phyloP scores from a whole-genome alignment of 2,113 vertebrate genomes.

The Ploceus nigricollis region DNA sequence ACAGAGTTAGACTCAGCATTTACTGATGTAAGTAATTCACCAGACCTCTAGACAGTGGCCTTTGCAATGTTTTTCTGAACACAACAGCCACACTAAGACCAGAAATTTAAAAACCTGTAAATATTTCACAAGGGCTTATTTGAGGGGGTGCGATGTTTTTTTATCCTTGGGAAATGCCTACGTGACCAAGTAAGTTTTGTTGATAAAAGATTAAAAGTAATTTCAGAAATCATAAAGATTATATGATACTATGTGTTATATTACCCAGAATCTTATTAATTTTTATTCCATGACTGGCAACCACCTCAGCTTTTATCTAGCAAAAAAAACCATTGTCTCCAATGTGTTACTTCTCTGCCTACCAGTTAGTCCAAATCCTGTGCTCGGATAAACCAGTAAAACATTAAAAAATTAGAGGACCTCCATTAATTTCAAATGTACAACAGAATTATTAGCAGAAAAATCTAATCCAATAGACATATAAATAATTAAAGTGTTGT shows the following conservation, averaged over 20 bases:
- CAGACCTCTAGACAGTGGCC: background rate
- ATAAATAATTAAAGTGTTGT: background rate
- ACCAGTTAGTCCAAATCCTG: background rate
- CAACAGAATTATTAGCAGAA: background rate
- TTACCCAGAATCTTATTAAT: background rate
- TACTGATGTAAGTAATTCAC: background rate
- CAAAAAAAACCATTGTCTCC: background rate
- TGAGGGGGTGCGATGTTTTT: accelerated
- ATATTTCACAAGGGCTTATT: background rate
- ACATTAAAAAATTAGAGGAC: background rate
- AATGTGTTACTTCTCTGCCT: background rate
- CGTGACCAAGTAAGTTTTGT: background rate
- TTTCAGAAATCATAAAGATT: background rate
- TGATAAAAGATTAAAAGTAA: background rate
- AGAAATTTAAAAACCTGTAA: background rate
- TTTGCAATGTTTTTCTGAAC: background rate
- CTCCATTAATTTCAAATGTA: background rate
- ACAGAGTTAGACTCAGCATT: accelerated
- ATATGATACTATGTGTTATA: background rate
- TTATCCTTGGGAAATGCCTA: background rate
- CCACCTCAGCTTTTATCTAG: background rate
- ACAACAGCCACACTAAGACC: background rate
- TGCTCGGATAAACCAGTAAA: background rate
- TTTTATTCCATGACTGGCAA: background rate
- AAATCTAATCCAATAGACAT: background rate